A percentile compares a stretch with the other conserved stretches of the same genome.
Evolutionary conservation across 2,797 vertebrate species (phyloP).

Genomic region (Adrianichthys oophorus): DNA sequence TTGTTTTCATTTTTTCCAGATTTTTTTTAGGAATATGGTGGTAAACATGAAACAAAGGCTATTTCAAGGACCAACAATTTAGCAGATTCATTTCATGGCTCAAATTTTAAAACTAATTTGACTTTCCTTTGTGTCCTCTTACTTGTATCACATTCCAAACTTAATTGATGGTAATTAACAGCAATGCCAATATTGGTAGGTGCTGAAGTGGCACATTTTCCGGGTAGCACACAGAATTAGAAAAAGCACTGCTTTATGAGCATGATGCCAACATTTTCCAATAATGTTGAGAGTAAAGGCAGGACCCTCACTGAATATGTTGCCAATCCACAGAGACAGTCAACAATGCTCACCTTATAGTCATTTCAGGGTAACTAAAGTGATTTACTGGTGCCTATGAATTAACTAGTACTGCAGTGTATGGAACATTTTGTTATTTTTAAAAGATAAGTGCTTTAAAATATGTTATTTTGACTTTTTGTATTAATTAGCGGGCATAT

Average conservation of each 20-base stretch:
- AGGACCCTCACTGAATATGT: too few species aligned
- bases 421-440: too few species aligned
- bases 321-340: too few species aligned
- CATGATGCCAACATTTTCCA: background rate
- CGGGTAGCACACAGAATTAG: conserved; percentile 18
- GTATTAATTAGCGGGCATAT: too few species aligned
- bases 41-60: conserved; percentile 1
- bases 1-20: too few species aligned
- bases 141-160: conserved; percentile 49
- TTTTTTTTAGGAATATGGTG: conserved; percentile 8
- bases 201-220: conserved; percentile 41
- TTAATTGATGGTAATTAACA: conserved; percentile 61
- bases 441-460: too few species aligned
- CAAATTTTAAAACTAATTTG: conserved; percentile 57
- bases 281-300: too few species aligned
- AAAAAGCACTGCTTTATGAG: conserved; percentile 26
- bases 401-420: too few species aligned
- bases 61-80: conserved; percentile 49
- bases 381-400: too few species aligned
- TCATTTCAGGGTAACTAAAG: too few species aligned
- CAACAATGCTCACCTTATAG: too few species aligned
- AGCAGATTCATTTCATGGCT: conserved; percentile 42
- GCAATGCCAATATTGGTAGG: conserved; percentile 48
- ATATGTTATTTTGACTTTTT: too few species aligned
- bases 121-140: conserved; percentile 45